Conservation (phyloP, 2,797 vertebrate species). For the Avahi laniger region DNA sequence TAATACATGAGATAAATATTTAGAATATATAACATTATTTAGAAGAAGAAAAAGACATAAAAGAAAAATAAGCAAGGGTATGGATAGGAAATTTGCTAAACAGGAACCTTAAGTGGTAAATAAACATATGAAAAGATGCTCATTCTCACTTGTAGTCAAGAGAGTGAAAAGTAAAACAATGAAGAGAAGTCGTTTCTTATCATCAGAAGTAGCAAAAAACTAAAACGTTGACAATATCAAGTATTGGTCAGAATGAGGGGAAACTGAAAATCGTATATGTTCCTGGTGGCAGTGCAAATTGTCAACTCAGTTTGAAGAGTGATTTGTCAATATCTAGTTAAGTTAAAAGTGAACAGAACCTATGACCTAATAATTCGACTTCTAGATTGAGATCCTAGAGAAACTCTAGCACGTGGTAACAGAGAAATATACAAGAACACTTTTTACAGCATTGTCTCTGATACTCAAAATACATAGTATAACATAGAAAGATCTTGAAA, state of each 20-base stretch:
- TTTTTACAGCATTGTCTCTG: background rate
- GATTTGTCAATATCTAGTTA: slow-evolving; percentile 10
- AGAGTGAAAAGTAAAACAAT: background rate
- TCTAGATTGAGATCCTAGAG: background rate
- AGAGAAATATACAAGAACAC: background rate
- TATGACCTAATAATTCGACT: background rate
- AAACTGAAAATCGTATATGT: background rate
- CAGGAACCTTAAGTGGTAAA: background rate
- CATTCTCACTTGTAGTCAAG: background rate
- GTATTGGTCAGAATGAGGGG: background rate
- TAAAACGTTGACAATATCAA: background rate
- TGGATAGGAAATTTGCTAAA: slow-evolving; percentile 18
- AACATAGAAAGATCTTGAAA: background rate
- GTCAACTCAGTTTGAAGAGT: background rate
- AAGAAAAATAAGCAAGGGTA: background rate
- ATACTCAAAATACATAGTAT: background rate
- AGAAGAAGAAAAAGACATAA: background rate
- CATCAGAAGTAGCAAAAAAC: background rate
- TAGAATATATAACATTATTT: background rate
- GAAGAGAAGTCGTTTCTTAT: background rate
- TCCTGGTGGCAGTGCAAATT: background rate
- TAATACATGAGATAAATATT: background rate
- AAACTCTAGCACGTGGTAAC: background rate
- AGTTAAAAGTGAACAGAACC: background rate
- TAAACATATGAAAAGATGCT: background rate